Base-by-base conservation (phyloP, 2,113 vertebrate genomes). In the Collichthys lucidus region DNA sequence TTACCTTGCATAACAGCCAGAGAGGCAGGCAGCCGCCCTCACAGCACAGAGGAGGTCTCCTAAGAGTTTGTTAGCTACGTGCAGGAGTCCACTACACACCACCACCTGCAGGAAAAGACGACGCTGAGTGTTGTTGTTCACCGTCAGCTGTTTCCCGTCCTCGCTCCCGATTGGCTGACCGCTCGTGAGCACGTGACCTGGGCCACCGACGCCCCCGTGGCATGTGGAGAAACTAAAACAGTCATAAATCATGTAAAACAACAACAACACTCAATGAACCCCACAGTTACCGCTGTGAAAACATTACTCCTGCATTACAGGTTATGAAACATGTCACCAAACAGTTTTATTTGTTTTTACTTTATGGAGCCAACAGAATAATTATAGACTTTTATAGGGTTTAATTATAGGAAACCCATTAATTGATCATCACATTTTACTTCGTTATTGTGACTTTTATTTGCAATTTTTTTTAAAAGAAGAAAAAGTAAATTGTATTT, bases 81-180 rank as follows among this genome's bases (percentile, higher is more conserved):
- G 80, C 53, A 15, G 29, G 35, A 83, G 20, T 71, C 69, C 14
- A 57, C 86, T 22, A 77, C n/a, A 67, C 83, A 77, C 59, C 74
- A 67, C 73, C 81, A 84, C 85, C 49, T 84, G 86, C 86, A 82
- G 52, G 53, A 74, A 17, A 22, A 26, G 74, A 56, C 78, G 50
- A 35, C 26, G 20, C 17, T 3, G 19, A 9, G 72, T 86, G 89
- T 88, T 90, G 88, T 93, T 91, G 86, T 89, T 85, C 77, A 6
- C 60, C 44, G 84, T 92, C 85, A 88, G 88, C 83, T 88, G 88
- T 80, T 72, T 82, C 11, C 46, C 2, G 24, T 78, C 40, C 67
- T 69, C 44, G 70, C 68, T 50, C 64, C 0, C 12, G 87, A 92
- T 86, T 90, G 91, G 92, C 74, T 84, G 9, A 10, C 0, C 7